Evolutionary conservation across 2,888 invertebrate genomes (phyloP).

Genomic region (Limnephilus lunatus): DNA sequence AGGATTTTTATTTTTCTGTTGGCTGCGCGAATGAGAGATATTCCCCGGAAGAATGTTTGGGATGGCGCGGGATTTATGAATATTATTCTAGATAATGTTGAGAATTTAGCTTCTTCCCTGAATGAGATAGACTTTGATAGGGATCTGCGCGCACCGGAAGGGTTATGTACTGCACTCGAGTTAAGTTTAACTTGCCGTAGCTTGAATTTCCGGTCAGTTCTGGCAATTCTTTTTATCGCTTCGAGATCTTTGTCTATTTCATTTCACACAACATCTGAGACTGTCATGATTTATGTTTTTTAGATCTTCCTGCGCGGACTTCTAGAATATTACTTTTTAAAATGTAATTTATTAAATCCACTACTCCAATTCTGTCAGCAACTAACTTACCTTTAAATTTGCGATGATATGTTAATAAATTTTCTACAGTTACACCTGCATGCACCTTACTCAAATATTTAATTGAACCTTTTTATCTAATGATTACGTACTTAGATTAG

Average conservation of each 20-base stretch:
- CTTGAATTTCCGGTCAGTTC: conserved; percentile 51
- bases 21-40: conserved; percentile 62
- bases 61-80: conserved; percentile 66
- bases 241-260: not conserved
- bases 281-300: not conserved
- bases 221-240: conserved; percentile 34
- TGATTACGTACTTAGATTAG: not conserved
- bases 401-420: too few relatives aligned
- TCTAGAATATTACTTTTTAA: not conserved
- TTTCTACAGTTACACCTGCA: too few relatives aligned
- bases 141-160: conserved; percentile 56
- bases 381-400: too few relatives aligned
- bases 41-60: conserved; percentile 60
- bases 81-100: conserved; percentile 66
- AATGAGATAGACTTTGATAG: conserved; percentile 62
- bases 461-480: not conserved
- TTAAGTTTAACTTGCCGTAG: conserved; percentile 36
- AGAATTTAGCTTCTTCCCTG: conserved; percentile 63
- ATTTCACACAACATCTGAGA: conserved; percentile 2
- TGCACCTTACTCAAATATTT: too few relatives aligned
- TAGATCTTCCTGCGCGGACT: not conserved
- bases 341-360: not conserved
- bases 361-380: not conserved
- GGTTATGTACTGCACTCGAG: conserved; percentile 21
- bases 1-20: conserved; percentile 63